phyloP scores from a whole-genome alignment of 2,797 vertebrate genomes.

The Dryobates pubescens region DNA sequence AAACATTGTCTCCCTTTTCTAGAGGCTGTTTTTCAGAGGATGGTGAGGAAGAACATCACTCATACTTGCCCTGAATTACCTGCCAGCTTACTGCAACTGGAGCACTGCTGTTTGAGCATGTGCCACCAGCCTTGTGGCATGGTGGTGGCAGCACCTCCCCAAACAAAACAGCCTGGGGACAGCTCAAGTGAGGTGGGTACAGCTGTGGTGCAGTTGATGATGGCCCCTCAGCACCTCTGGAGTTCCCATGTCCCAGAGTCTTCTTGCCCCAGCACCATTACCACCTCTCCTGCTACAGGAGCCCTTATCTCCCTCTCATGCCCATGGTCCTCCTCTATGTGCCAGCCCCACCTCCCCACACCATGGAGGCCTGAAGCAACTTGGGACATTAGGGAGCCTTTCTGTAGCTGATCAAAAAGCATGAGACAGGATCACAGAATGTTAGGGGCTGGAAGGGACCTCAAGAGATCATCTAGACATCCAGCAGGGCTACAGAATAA shows the following conservation, averaged over 20 bases:
- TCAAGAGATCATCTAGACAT: background rate
- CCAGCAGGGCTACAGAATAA: background rate
- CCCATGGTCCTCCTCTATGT: background rate
- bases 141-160: background rate
- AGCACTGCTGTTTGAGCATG: background rate
- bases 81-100: background rate
- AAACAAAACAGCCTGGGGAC: background rate
- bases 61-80: background rate
- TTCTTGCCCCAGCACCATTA: accelerated
- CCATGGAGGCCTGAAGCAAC: accelerated
- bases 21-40: background rate
- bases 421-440: background rate
- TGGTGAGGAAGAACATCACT: background rate
- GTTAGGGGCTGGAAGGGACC: too few species aligned
- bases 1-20: background rate
- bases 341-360: background rate
- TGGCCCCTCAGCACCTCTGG: background rate
- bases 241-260: accelerated
- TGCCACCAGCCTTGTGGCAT: background rate
- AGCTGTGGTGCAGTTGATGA: background rate
- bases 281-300: background rate
- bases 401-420: background rate
- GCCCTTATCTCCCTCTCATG: accelerated
- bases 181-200: accelerated
- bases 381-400: background rate